phyloP scores from a whole-genome alignment of 1,140 invertebrate species.

The Dinoponera quadriceps region DNA sequence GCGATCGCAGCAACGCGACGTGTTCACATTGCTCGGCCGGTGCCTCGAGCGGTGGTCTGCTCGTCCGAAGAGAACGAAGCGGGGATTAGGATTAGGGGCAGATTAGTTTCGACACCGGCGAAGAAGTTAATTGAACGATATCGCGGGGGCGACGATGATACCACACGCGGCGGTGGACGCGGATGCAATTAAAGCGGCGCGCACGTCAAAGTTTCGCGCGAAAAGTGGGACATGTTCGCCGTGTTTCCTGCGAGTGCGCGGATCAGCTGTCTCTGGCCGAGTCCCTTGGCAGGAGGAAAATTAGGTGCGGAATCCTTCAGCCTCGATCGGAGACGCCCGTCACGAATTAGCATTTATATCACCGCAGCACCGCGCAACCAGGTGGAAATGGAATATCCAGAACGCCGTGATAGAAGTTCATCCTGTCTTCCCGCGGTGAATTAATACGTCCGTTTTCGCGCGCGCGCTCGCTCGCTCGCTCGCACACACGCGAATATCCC shows the following conservation, averaged over 20 bases:
- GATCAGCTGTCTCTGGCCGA: constrained; percentile 67
- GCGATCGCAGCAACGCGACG: background rate
- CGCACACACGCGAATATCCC: background rate
- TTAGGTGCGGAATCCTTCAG: constrained; percentile 71
- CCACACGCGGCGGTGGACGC: constrained; percentile 46
- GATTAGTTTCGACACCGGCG: constrained; percentile 13
- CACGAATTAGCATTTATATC: constrained; percentile 79
- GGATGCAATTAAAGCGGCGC: constrained; percentile 14
- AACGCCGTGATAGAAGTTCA: constrained; percentile 64
- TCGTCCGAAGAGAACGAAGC: background rate
- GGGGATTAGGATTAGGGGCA: background rate
- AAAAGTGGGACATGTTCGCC: constrained; percentile 60
- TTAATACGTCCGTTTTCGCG: constrained; percentile 62
- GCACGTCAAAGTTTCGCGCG: constrained; percentile 51
- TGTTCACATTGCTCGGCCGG: background rate
- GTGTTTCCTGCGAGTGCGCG: constrained; percentile 37
- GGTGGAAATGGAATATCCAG: constrained; percentile 75
- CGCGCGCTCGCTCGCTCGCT: constrained; percentile 14
- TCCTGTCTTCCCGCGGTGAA: constrained; percentile 57
- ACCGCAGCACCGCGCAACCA: constrained; percentile 71
- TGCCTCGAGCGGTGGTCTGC: background rate
- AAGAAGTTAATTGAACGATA: constrained; percentile 23
- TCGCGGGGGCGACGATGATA: constrained; percentile 24
- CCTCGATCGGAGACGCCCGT: constrained; percentile 75
- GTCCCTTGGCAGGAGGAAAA: constrained; percentile 74